These are phyloP conservation scores for Podarcis muralis DNA, from an alignment of 2,113 vertebrate genomes.

Conservation along the genomic window DNA sequence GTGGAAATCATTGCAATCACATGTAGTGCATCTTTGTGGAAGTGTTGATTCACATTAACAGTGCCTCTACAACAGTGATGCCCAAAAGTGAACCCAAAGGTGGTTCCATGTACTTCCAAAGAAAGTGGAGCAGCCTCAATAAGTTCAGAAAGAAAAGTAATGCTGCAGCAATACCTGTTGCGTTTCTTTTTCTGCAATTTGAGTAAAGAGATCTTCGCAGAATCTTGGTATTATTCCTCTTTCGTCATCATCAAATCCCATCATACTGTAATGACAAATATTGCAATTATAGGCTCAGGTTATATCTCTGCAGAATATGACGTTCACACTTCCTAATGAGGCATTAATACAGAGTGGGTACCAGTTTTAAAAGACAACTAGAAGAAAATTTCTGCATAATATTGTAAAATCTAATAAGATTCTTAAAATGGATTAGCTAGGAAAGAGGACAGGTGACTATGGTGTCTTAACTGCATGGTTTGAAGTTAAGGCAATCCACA, in stretches of 20 bases:
- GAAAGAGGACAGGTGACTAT: neutral
- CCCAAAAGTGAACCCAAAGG: neutral
- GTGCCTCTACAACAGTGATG: neutral
- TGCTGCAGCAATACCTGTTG: constrained; percentile 75
- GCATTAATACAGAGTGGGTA: neutral
- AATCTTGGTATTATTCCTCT: constrained; percentile 91
- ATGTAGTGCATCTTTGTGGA: neutral
- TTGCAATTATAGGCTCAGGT: neutral
- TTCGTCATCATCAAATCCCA: constrained; percentile 90
- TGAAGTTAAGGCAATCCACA: neutral
- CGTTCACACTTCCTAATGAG: neutral
- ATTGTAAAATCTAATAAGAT: neutral
- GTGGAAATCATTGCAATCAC: neutral
- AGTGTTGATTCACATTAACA: neutral
- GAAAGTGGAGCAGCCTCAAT: neutral
- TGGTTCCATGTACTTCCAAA: neutral
- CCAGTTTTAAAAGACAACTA: neutral
- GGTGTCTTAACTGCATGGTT: neutral
- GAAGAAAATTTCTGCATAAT: neutral
- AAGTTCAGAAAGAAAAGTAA: neutral
- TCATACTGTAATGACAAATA: constrained; percentile 83
- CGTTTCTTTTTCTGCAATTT: constrained; percentile 75
- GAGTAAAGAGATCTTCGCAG: constrained; percentile 88
- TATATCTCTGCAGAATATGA: neutral
- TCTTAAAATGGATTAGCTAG: neutral